Percentiles rank a stretch among this genome's conserved stretches.
Evolutionary conservation across 2,888 invertebrate genomes (phyloP).

Genomic region (Leucophenga maculata): DNA sequence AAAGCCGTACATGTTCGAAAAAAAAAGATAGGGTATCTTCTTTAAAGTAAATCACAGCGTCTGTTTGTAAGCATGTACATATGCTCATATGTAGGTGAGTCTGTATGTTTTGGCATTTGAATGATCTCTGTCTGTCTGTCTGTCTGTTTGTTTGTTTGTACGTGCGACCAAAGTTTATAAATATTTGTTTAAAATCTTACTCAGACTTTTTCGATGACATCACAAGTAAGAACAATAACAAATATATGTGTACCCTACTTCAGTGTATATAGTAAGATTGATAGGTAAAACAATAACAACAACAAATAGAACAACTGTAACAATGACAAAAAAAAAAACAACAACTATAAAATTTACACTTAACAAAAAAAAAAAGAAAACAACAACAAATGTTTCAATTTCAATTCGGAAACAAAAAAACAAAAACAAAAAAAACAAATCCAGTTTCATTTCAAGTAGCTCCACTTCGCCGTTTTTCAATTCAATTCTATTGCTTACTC

Average conservation of each 20-base stretch:
- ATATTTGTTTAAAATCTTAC: no score
- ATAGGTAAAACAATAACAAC: background rate
- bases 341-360: background rate
- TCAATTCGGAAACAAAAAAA: conserved; percentile 8
- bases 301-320: background rate
- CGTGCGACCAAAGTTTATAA: no score
- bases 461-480: background rate
- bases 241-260: no score
- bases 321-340: background rate
- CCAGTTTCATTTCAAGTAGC: background rate
- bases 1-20: no score
- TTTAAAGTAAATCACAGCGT: no score
- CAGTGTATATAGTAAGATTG: background rate
- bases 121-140: no score
- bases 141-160: no score
- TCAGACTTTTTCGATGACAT: background rate
- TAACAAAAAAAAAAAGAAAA: conserved; percentile 4
- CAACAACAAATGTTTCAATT: background rate
- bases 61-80: no score
- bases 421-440: conserved; percentile 5
- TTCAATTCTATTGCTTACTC: conserved; percentile 17
- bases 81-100: no score
- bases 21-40: no score
- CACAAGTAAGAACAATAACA: background rate
- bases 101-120: no score